Evolutionary conservation across 2,888 invertebrate genomes (phyloP), one percentile per base, ranked within the genome.

Genomic region (Lamellibrachia satsuma): DNA sequence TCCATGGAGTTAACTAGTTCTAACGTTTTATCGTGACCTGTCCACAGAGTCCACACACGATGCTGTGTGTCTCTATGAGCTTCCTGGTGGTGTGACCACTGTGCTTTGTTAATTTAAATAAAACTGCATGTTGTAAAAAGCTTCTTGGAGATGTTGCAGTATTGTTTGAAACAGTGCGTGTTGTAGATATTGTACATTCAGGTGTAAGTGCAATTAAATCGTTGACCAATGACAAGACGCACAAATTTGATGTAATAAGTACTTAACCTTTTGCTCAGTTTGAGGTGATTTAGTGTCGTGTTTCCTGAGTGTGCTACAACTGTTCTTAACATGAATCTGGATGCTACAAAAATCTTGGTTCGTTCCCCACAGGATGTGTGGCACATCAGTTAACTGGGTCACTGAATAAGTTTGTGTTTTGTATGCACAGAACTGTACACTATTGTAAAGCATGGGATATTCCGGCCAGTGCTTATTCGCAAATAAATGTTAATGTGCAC

Each of bases 141-240:
- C 75, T 75, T 75, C 6, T 75, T 9, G 55, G 75, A 75, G n/a
- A 11, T 6, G 15, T 75, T 75, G 75, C 75, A 22, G 75, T 75
- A 75, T 75, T 75, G 22, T 75, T 75, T 22, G 22, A 75, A 75
- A 75, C 22, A 75, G 15, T 75, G 75, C 75, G 22, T 4, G 75
- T 75, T 75, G 75, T 75, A 11, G 75, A 75, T 75, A 75, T 75
- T 75, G 75, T 75, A 75, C 22, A 75, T 75, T 75, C 75, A 75
- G 22, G 75, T 22, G 75, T 22, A 22, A 3, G 75, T 75, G 15
- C 75, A 75, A 75, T 6, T 75, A 6, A 75, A 22, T 75, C 75
- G n/a, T 75, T 75, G 22, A n/a, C 75, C 75, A 75, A 75, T 15
- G 75, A 75, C 75, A 75, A 75, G 22, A 75, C 22, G 75, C 75